Evolutionary conservation across 2,113 vertebrate genomes (phyloP), one percentile per base, ranked within the genome.

Genomic region (Entomyzon cyanotis): DNA sequence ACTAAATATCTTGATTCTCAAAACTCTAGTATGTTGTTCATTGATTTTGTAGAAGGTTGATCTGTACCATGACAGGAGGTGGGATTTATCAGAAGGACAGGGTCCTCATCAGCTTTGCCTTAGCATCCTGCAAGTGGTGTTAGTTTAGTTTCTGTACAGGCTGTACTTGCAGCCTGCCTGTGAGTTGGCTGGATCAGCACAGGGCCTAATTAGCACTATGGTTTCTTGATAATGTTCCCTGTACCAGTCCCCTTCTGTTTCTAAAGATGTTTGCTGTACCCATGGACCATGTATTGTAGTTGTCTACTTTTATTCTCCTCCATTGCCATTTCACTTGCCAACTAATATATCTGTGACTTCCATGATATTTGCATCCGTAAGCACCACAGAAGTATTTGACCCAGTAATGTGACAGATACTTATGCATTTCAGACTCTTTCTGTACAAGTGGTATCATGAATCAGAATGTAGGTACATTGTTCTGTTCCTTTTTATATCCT

Each of bases 341-440:
- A 1, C 25, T 68, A 8, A 18, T 67, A 60, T 58, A 27, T 33
- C 23, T 3, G 4, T 12, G 13, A 7, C 22, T 83, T 47, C 12
- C 1, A 0, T 24, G 15, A 5, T 24, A 8, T 12, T 68, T 82
- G 10, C 41, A 21, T 79, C 31, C 1, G 0, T 41, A 58, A 69
- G 31, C 23, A 55, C 27, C 30, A 11, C 21, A 28, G 44, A 58
- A 24, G 4, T 31, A 6, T 83, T 71, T 85, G 49, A 5, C 30
- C 28, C 4, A 24, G 14, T 55, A 65, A 67, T 12, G 8, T 42
- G 25, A 21, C 60, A 49, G 24, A 10, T 59, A 17, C 10, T 81
- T 25, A 30, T 2, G 17, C 37, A n/a, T 58, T 71, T 74, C 30
- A 50, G 19, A 62, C 31, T 56, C 9, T 5, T 55, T 67, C 41